Percentiles rank a stretch among this genome's conserved stretches.
Evolutionary conservation across 30 jellyfish, hydroid and myxozoan genomes (phyloP).

Genomic region (Hydractinia symbiolongicarpus): DNA sequence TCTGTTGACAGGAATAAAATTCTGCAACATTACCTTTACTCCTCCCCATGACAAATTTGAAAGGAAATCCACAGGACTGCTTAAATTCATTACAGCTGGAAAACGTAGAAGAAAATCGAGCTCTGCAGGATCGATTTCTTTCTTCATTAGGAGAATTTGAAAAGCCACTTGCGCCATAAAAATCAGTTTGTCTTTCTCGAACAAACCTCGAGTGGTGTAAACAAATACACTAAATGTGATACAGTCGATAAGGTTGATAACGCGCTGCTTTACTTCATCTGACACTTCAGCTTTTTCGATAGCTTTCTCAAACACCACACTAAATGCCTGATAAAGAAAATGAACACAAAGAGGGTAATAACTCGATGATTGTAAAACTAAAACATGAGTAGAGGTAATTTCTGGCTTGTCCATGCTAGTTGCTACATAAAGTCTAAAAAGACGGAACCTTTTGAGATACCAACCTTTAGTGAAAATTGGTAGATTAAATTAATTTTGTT

Average conservation of each 20-base stretch:
- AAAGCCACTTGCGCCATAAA: constrained; percentile 98
- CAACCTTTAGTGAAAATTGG: constrained; percentile 94
- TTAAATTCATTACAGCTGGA: constrained; percentile 78
- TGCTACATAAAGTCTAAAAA: too few relatives aligned
- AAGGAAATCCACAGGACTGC: constrained; percentile 97
- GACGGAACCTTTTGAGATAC: too few relatives aligned
- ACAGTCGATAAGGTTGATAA: constrained; percentile 80
- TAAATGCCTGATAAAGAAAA: constrained; percentile 75
- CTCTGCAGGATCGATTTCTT: constrained; percentile 87
- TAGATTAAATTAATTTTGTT: constrained; percentile 89
- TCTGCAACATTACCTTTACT: constrained; percentile 53
- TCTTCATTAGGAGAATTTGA: constrained; percentile 93
- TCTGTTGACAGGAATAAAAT: too few relatives aligned
- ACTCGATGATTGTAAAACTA: too few relatives aligned
- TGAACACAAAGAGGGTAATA: background rate
- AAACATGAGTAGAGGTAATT: too few relatives aligned
- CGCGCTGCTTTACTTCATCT: constrained; percentile 89
- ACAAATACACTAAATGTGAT: constrained; percentile 86
- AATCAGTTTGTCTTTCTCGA: constrained; percentile 91
- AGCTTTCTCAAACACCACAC: constrained; percentile 98
- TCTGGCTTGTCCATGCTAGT: too few relatives aligned
- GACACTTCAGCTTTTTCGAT: constrained; percentile 87
- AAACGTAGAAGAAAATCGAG: constrained; percentile 87
- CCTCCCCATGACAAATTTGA: constrained; percentile 98
- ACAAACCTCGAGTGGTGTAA: constrained; percentile 96